These are phyloP conservation scores for Mesochorus sp. DNA, from an alignment of 2,888 invertebrate species.

Conservation along the genomic window DNA sequence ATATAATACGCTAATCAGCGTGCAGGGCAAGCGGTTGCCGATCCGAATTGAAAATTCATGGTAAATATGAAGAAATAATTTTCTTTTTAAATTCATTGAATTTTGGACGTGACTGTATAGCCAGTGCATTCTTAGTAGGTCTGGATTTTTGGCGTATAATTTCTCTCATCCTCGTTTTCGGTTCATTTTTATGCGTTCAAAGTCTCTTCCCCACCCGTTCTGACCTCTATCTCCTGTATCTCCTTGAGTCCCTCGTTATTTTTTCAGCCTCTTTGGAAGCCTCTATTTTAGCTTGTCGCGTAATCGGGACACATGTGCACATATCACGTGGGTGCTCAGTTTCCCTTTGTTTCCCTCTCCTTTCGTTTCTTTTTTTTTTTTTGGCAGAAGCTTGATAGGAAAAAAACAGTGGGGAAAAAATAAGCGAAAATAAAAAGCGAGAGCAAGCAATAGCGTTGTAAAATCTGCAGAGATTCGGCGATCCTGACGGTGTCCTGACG, in stretches of 20 bases:
- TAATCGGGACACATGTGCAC: constrained; percentile 49
- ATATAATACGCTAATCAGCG: too few relatives aligned
- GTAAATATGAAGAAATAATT: too few relatives aligned
- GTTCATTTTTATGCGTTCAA: constrained; percentile 20
- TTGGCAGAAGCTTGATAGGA: constrained; percentile 1
- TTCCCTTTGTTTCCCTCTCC: constrained; percentile 8
- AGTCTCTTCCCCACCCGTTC: not conserved
- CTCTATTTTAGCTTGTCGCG: constrained; percentile 44
- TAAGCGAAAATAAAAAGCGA: constrained; percentile 15
- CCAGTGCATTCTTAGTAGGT: too few relatives aligned
- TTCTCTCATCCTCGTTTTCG: not conserved
- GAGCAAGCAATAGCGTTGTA: constrained; percentile 53
- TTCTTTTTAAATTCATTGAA: too few relatives aligned
- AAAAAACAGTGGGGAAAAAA: not conserved
- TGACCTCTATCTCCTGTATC: constrained; percentile 41
- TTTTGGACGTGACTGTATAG: too few relatives aligned
- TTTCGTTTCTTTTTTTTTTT: not conserved
- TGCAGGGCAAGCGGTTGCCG: too few relatives aligned
- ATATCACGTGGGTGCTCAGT: constrained; percentile 22
- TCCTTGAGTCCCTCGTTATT: constrained; percentile 60
- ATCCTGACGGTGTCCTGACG: constrained; percentile 79
- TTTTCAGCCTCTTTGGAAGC: constrained; percentile 39
- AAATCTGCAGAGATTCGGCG: constrained; percentile 63
- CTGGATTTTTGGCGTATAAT: constrained; percentile 30
- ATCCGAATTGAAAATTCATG: too few relatives aligned